Evolutionary conservation across 2,797 vertebrate genomes (phyloP), one percentile per base, ranked within the genome.

Genomic region (Acanthurus leucopareius): DNA sequence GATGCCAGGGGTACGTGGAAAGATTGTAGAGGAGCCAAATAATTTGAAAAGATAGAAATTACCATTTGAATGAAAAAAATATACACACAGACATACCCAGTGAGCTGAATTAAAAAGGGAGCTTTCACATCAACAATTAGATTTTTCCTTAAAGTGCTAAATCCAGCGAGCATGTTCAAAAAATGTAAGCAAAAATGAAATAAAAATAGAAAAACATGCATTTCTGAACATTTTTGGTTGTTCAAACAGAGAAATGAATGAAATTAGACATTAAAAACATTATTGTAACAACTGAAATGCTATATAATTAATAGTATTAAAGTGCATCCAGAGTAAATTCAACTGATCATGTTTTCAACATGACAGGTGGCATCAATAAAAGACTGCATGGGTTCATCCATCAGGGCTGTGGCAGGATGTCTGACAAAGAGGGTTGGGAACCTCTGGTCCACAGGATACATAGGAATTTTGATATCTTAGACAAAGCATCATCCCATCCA

Each of bases 401-500:
- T 44, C 0, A n/a, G 45, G 20, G 35, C 62, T 74, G 49, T 52
- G 49, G 28, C 22, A 10, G 16, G 19, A 4, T 2, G 4, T 22
- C 25, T 19, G 49, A 45, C 22, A 54, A 28, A 22, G 25, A 48
- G 1, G 13, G 3, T 35, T 16, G n/a, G 11, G 47, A 52, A 19
- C 59, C 60, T 25, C 10, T 42, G 62, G 3, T 35, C 49, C 66
- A 4, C 22, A 63, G 56, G 64, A 47, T 16, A 35, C 32, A 28
- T 40, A 10, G 42, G 40, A 70, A 19, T 57, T 11, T 62, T 53
- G 63, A 81, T 71, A 70, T 44, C 67, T 79, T 5, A 51, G 54
- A 79, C 81, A 71, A 79, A 84, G 57, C 58, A 44, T 49, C 35
- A 22, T 73, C 63, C 52, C 38, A 25, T 77, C 66, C 73, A 49